Evolutionary conservation across 2,797 vertebrate species (phyloP), one percentile per base, ranked within the genome.

Genomic region (Arrhamphus sclerolepis): DNA sequence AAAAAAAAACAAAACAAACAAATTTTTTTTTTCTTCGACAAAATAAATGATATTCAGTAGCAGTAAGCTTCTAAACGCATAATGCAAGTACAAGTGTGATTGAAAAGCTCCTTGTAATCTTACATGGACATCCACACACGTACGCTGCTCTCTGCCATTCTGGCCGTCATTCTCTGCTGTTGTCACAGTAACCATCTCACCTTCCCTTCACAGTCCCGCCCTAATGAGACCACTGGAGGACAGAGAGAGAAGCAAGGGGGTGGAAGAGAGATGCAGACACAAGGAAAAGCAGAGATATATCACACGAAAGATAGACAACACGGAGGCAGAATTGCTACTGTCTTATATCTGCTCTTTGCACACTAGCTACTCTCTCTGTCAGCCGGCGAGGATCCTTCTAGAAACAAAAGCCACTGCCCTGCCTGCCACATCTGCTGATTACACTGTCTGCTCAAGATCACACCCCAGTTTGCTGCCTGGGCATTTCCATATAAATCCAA

Each of bases 111-210:
- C 49, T 59, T 71, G 41, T 60, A 62, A 26, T 64, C 68, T 59
- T 59, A 61, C 57, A 65, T 46, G 38, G 55, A 70, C 63, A 63
- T 53, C 57, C 49, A 46, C 59, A 26, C 57, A 53, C 58, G 47
- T 28, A 43, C 16, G 18, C 51, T 59, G 62, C 57, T 66, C 56
- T 56, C 81, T 73, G 75, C 72, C 81, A 78, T 53, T 79, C 78
- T 47, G 75, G 69, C 84, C 72, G 52, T 89, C 72, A 85, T 86
- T 89, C 77, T 83, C 78, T 86, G 84, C 82, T 75, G 84, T 93
- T 94, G 87, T 94, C 90, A 93, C 87, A 93, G 89, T 91, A 93
- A 90, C 89, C 86, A 82, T 91, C 84, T 93, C 71, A 92, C 90
- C 94, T 92, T 89, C 86, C 75, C 74, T 87, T 91, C 84, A 66